Conservation (phyloP, 2,888 invertebrate species). For the Eilema griseolum region DNA sequence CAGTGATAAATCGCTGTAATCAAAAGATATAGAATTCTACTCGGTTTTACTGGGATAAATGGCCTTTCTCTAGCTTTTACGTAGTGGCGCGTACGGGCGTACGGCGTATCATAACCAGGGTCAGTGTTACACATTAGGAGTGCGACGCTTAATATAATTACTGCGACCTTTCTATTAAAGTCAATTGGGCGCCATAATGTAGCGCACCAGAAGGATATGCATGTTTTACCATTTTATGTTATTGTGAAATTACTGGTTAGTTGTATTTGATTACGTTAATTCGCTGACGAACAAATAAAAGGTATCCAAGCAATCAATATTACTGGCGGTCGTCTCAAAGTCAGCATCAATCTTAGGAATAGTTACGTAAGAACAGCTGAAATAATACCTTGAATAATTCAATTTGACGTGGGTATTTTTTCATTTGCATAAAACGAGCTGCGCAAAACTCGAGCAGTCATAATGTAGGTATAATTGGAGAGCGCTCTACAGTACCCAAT, state of each 20-base stretch:
- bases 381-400: constrained; percentile 51
- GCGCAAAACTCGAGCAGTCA: constrained; percentile 53
- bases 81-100: constrained; percentile 36
- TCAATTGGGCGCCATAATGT: constrained; percentile 65
- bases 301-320: constrained; percentile 53
- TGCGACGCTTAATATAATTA: constrained; percentile 75
- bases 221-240: constrained; percentile 44
- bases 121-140: constrained; percentile 65
- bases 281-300: constrained; percentile 65
- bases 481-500: constrained; percentile 61
- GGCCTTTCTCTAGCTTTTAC: constrained; percentile 46
- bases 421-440: constrained; percentile 60
- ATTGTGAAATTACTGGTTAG: constrained; percentile 64
- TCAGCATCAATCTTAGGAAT: constrained; percentile 35
- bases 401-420: constrained; percentile 51
- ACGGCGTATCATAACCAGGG: constrained; percentile 42
- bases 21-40: constrained; percentile 26
- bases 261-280: constrained; percentile 62
- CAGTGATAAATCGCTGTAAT: constrained; percentile 41
- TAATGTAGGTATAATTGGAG: constrained; percentile 62
- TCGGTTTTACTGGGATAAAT: constrained; percentile 34
- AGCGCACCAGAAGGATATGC: constrained; percentile 35
- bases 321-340: constrained; percentile 38
- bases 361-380: constrained; percentile 43
- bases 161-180: constrained; percentile 79